Evolutionary conservation across 2,797 vertebrate species (phyloP).

Genomic region (Melanotaenia pygmaea): DNA sequence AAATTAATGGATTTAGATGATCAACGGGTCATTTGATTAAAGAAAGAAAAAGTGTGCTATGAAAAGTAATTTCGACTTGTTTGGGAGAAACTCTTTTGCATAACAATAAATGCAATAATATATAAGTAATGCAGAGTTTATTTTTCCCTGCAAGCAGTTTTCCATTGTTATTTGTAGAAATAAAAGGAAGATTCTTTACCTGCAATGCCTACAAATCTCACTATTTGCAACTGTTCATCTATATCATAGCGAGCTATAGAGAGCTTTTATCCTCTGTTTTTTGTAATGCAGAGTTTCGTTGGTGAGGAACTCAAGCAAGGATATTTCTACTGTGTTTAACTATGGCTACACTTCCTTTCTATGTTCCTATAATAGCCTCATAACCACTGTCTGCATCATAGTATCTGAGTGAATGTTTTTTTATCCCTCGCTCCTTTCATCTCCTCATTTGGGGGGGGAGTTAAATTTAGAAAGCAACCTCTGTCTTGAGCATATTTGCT

Average conservation of each 20-base stretch:
- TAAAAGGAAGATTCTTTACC: conserved; percentile 32
- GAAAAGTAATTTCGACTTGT: conserved; percentile 54
- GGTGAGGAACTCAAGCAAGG: conserved; percentile 21
- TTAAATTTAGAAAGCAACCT: conserved; percentile 68
- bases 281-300: neutral
- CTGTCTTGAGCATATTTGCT: conserved; percentile 51
- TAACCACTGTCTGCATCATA: conserved; percentile 28
- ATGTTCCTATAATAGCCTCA: conserved; percentile 46
- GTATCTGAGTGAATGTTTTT: conserved; percentile 40
- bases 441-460: conserved; percentile 52
- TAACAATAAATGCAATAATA: conserved; percentile 55
- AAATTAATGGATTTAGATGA: conserved; percentile 39
- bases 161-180: conserved; percentile 42
- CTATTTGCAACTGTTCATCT: conserved; percentile 31
- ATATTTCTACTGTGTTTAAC: conserved; percentile 26
- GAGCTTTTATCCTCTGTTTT: conserved; percentile 3
- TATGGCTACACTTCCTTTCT: conserved; percentile 45
- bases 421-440: conserved; percentile 47
- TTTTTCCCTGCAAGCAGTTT: conserved; percentile 41
- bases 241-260: conserved; percentile 29
- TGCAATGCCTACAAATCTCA: conserved; percentile 30
- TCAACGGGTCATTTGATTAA: conserved; percentile 48
- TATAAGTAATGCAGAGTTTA: conserved; percentile 37
- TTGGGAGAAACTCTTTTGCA: conserved; percentile 56
- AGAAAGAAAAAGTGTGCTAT: conserved; percentile 15